phyloP scores from a whole-genome alignment of 2,797 vertebrate species.

The Gambusia yucatana region DNA sequence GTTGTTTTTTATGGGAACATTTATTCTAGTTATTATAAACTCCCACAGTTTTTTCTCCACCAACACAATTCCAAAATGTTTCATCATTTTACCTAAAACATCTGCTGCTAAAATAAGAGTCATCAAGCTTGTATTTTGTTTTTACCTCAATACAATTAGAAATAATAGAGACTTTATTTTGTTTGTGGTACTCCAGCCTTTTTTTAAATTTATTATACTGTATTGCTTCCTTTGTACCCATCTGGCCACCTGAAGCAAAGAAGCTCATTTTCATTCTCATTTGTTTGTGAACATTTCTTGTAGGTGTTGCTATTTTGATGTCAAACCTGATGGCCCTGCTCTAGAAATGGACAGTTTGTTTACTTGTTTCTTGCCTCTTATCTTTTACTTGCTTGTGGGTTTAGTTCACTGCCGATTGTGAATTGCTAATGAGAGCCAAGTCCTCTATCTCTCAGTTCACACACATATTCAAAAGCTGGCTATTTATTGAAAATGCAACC shows the following conservation, averaged over 20 bases:
- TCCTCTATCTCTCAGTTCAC: conserved; percentile 1
- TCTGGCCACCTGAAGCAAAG: neutral
- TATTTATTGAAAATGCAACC: neutral
- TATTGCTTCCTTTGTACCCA: neutral
- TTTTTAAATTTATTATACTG: too few relatives aligned
- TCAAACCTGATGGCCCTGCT: neutral
- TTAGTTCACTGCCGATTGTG: conserved; percentile 7
- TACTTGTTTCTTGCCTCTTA: neutral
- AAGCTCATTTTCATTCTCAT: neutral
- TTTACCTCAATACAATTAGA: neutral
- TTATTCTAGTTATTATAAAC: neutral
- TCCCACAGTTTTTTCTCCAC: neutral
- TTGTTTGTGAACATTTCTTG: neutral
- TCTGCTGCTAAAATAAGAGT: neutral
- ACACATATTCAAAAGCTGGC: neutral
- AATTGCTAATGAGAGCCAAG: conserved; percentile 9
- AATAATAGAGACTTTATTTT: neutral
- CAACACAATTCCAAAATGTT: neutral
- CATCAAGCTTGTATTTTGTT: neutral
- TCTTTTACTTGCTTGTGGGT: conserved; percentile 2
- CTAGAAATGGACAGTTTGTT: neutral
- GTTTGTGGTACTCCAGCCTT: too few relatives aligned
- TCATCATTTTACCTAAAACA: neutral
- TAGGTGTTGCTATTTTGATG: neutral
- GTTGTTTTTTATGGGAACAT: neutral